Percentiles rank a stretch among this genome's conserved stretches.
Evolutionary conservation across 1,140 invertebrate genomes (phyloP).

Genomic region (Drosophila santomea): DNA sequence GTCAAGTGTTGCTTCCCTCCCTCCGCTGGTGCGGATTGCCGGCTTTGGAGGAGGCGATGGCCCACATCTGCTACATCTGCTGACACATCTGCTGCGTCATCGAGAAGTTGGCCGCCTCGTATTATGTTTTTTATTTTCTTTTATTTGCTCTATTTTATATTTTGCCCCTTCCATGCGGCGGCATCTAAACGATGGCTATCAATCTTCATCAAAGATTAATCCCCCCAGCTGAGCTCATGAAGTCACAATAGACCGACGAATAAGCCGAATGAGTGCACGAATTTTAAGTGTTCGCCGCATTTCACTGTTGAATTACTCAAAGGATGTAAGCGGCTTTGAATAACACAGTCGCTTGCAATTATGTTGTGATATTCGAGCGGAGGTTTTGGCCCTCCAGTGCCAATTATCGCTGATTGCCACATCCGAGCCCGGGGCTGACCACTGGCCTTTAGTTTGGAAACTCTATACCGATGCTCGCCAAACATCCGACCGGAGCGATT

Average conservation of each 20-base stretch:
- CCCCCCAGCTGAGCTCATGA: slow-evolving; percentile 26
- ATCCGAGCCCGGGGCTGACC: slow-evolving; percentile 6
- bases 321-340: slow-evolving; percentile 30
- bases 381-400: slow-evolving; percentile 12
- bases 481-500: slow-evolving; percentile 56
- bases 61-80: slow-evolving; percentile 41
- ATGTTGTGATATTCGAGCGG: slow-evolving; percentile 19
- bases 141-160: slow-evolving; percentile 40
- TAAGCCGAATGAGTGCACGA: slow-evolving; percentile 1
- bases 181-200: slow-evolving; percentile 48
- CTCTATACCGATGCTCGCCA: slow-evolving; percentile 32
- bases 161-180: slow-evolving; percentile 2
- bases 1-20: slow-evolving; percentile 78
- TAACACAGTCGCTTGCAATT: slow-evolving; percentile 27
- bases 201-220: slow-evolving; percentile 66
- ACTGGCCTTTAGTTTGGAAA: slow-evolving; percentile 14
- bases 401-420: slow-evolving; percentile 54
- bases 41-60: slow-evolving; percentile 29
- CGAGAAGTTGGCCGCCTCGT: slow-evolving; percentile 34
- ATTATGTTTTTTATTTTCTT: slow-evolving; percentile 18
- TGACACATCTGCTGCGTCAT: slow-evolving; percentile 58
- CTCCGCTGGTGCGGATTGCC: slow-evolving; percentile 61
- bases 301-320: slow-evolving; percentile 30
- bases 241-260: slow-evolving; percentile 26
- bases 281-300: slow-evolving; percentile 23